These are phyloP conservation scores for Drosophila suboccidentalis DNA, from an alignment of 2,888 invertebrate species.

Conservation along the genomic window DNA sequence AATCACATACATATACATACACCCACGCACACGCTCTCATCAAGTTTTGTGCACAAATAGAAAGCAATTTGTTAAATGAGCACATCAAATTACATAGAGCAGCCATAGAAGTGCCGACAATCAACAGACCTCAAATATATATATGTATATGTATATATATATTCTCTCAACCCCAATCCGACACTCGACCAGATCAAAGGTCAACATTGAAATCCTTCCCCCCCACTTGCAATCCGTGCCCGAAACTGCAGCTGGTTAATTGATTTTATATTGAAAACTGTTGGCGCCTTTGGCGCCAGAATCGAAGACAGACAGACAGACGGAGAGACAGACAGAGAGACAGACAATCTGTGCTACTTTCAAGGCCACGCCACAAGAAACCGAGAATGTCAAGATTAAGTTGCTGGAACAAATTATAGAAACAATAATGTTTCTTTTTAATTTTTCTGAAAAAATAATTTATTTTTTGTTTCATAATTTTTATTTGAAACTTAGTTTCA, in stretches of 20 bases:
- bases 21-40: not conserved
- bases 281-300: slow-evolving; percentile 11
- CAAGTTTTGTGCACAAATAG: slow-evolving; percentile 27
- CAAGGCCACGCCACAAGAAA: not conserved
- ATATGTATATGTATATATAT: not conserved
- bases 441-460: no score
- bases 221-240: not conserved
- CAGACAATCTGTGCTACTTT: slow-evolving; percentile 1
- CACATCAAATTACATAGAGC: slow-evolving; percentile 44
- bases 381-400: slow-evolving; percentile 1
- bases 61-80: slow-evolving; percentile 52
- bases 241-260: slow-evolving; percentile 53
- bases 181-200: slow-evolving; percentile 35
- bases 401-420: no score
- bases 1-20: not conserved
- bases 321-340: not conserved
- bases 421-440: no score
- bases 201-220: slow-evolving; percentile 31
- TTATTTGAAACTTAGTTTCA: no score
- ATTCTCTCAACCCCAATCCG: not conserved
- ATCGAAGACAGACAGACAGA: not conserved
- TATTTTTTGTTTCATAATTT: no score
- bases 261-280: slow-evolving; percentile 50
- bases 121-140: slow-evolving; percentile 23
- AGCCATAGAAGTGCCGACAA: slow-evolving; percentile 54